phyloP scores from a whole-genome alignment of 2,797 vertebrate species.

The Gadopsis marmoratus region DNA sequence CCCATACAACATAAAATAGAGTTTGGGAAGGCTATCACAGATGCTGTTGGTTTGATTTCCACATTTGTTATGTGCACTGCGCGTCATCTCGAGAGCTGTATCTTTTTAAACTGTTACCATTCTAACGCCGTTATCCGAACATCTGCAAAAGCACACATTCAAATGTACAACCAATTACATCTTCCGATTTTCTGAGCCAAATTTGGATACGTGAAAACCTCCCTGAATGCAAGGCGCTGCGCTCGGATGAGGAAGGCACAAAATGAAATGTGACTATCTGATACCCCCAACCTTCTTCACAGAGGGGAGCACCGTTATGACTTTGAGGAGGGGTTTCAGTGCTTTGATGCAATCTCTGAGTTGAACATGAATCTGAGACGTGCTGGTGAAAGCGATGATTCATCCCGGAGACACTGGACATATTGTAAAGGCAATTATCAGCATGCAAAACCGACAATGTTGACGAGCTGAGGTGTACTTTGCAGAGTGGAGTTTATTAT shows the following conservation, averaged over 20 bases:
- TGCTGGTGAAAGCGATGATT: conserved; percentile 40
- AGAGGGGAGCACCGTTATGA: background rate
- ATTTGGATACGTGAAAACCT: conserved; percentile 35
- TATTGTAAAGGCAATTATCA: conserved; percentile 63
- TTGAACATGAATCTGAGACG: conserved; percentile 45
- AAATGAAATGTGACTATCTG: conserved; percentile 56
- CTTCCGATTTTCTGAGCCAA: conserved; percentile 16
- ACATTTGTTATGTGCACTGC: conserved; percentile 45
- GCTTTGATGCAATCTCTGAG: conserved; percentile 60
- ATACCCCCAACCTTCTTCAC: conserved; percentile 36
- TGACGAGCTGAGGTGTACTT: conserved; percentile 34
- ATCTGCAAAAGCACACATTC: conserved; percentile 2
- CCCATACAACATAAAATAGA: conserved; percentile 62
- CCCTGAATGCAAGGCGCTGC: conserved; percentile 16
- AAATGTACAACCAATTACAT: conserved; percentile 26
- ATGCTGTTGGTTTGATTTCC: conserved; percentile 59
- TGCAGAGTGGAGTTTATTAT: conserved; percentile 54
- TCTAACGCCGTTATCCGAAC: conserved; percentile 17
- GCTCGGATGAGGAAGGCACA: conserved; percentile 6
- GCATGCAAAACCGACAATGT: conserved; percentile 37
- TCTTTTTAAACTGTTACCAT: conserved; percentile 27
- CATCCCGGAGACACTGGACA: conserved; percentile 35
- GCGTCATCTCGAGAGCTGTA: conserved; percentile 26
- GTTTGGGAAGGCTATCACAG: conserved; percentile 52
- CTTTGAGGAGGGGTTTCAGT: conserved; percentile 32